Percentiles rank a stretch among this genome's conserved stretches.
These are phyloP conservation scores for Apodemia zela DNA, from an alignment of 2,888 invertebrate genomes.

Conservation along the genomic window DNA sequence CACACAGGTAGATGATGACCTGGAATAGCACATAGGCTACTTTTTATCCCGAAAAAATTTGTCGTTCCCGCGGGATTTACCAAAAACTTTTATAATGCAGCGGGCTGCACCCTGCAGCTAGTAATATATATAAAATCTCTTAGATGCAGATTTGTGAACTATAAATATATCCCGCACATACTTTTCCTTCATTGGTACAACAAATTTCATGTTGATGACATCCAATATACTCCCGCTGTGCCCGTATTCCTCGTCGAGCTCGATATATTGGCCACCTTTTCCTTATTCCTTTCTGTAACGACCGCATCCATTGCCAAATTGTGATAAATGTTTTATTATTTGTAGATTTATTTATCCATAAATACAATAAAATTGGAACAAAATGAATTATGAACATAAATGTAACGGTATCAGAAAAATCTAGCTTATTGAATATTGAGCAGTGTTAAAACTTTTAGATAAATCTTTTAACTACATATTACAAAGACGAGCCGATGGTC, in stretches of 20 bases:
- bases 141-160: background rate
- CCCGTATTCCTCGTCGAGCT: background rate
- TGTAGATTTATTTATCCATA: background rate
- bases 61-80: no score
- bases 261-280: background rate
- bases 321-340: background rate
- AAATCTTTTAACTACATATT: no score
- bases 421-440: no score
- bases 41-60: no score
- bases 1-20: no score
- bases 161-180: background rate
- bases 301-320: background rate
- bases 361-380: background rate
- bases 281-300: background rate
- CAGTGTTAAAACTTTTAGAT: no score
- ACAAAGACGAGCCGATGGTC: no score
- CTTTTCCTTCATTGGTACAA: slow-evolving; percentile 11
- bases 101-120: no score
- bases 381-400: background rate
- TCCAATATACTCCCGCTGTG: slow-evolving; percentile 13
- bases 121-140: background rate
- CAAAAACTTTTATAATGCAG: no score
- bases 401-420: background rate
- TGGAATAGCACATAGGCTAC: no score
- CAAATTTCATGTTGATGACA: slow-evolving; percentile 9